phyloP scores from a whole-genome alignment of 2,797 vertebrate species.

The Poeciliopsis turneri region DNA sequence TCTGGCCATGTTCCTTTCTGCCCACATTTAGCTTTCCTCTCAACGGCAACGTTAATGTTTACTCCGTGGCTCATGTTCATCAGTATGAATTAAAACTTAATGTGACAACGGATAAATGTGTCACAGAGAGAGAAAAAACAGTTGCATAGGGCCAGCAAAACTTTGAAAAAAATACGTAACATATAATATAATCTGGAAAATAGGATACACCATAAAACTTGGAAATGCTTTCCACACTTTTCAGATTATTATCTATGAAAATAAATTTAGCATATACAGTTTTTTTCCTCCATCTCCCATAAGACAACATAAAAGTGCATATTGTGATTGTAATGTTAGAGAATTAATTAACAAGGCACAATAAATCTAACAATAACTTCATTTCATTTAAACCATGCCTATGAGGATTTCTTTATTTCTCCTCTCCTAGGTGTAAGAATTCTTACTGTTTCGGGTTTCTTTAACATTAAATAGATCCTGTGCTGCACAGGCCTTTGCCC shows the following conservation, averaged over 20 bases:
- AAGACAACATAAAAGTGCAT: too few species aligned
- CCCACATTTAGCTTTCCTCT: too few species aligned
- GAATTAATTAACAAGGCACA: too few species aligned
- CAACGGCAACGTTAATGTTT: too few species aligned
- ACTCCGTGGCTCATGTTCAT: too few species aligned
- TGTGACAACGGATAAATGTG: too few species aligned
- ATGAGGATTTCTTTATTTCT: background rate
- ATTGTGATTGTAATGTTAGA: background rate
- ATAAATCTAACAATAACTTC: background rate
- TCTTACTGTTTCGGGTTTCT: background rate
- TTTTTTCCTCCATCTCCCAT: background rate
- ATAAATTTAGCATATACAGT: background rate
- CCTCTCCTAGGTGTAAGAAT: background rate
- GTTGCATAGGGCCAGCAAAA: too few species aligned
- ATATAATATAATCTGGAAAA: too few species aligned
- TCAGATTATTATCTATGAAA: background rate
- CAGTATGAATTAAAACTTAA: too few species aligned
- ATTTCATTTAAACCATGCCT: background rate
- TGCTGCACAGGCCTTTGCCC: constrained; percentile 33
- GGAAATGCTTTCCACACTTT: background rate
- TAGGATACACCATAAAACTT: background rate
- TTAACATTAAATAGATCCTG: constrained; percentile 66
- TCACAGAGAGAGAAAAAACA: too few species aligned
- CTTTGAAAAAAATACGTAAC: too few species aligned
- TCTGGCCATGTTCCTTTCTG: too few species aligned